Conservation (phyloP, 2,888 invertebrate genomes). For the Cephus runcator region DNA sequence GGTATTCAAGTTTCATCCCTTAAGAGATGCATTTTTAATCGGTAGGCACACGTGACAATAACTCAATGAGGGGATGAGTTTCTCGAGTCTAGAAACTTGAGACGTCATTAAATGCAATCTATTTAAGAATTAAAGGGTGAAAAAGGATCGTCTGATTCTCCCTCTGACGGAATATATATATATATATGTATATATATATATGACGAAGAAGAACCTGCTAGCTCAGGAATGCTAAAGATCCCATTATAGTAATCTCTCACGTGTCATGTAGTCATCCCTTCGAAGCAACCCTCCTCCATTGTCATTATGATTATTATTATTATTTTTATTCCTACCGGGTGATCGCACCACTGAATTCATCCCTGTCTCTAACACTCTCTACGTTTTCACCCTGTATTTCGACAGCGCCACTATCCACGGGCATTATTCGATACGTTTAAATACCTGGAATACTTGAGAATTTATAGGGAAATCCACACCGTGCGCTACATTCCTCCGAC, state of each 20-base stretch:
- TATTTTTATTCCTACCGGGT: constrained; percentile 22
- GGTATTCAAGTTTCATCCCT: not conserved
- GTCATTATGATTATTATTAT: constrained; percentile 14
- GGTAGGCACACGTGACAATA: not conserved
- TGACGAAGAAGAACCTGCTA: constrained; percentile 54
- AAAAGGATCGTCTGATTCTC: not conserved
- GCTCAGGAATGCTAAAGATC: constrained; percentile 50
- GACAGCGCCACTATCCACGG: constrained; percentile 24
- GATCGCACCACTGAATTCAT: constrained; percentile 15
- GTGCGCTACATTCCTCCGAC: not conserved
- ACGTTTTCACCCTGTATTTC: constrained; percentile 9
- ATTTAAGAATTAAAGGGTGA: not conserved
- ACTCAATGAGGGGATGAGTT: not conserved
- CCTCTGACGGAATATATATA: not conserved
- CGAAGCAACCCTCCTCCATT: constrained; percentile 11
- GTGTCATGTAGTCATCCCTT: constrained; percentile 32
- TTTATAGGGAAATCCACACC: not conserved
- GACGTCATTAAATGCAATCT: not conserved
- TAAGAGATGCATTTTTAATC: not conserved
- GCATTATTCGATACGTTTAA: constrained; percentile 11
- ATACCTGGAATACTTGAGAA: not conserved
- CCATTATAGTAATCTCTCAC: constrained; percentile 49
- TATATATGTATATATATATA: constrained; percentile 20
- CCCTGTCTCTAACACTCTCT: not conserved
- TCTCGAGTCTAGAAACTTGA: not conserved